phyloP scores from a whole-genome alignment of 2,888 invertebrate species.

The Gisinianus flammeolus region DNA sequence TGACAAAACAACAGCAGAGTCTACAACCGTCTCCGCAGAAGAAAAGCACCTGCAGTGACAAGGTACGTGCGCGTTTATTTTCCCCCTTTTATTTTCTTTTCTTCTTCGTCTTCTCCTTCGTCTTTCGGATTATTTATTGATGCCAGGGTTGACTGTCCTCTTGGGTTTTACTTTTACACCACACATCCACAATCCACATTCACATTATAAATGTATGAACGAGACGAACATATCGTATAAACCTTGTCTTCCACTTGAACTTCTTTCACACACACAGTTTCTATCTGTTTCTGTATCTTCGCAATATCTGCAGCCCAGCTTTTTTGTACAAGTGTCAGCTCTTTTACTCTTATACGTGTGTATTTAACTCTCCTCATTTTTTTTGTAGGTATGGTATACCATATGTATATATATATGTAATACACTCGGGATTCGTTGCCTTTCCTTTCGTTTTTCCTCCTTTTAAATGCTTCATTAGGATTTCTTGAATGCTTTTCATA shows the following conservation, averaged over 20 bases:
- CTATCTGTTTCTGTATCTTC: not conserved
- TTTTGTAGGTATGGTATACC: not conserved
- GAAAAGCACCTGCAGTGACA: slow-evolving; percentile 47
- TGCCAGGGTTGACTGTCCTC: slow-evolving; percentile 50
- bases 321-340: not conserved
- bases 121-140: slow-evolving; percentile 35
- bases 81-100: too few relatives aligned
- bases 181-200: not conserved
- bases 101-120: too few relatives aligned
- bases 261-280: not conserved
- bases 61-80: slow-evolving; percentile 38
- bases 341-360: not conserved
- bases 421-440: not conserved
- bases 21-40: slow-evolving; percentile 17
- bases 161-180: slow-evolving; percentile 2
- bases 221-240: not conserved
- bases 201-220: not conserved
- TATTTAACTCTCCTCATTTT: not conserved
- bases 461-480: slow-evolving; percentile 12
- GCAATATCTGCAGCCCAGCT: not conserved
- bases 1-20: not conserved
- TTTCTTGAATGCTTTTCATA: too few relatives aligned
- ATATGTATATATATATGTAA: not conserved
- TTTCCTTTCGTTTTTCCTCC: not conserved
- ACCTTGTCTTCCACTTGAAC: not conserved